These are phyloP conservation scores for Hylaea fasciaria DNA, from an alignment of 2,888 invertebrate species.

Conservation along the genomic window DNA sequence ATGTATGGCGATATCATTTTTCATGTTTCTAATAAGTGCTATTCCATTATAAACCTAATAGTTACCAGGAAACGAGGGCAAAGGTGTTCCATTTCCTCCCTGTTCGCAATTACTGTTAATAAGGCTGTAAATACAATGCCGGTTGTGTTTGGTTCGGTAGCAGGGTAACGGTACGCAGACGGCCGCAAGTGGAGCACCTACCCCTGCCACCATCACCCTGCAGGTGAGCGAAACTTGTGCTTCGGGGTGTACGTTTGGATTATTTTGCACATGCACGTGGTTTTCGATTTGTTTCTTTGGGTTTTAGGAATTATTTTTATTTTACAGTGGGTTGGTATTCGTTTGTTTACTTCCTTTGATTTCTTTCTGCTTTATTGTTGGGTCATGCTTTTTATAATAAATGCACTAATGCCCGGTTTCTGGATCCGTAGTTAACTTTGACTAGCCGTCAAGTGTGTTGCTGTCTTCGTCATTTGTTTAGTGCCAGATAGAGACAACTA, in stretches of 20 bases:
- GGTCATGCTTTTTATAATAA: too few relatives aligned
- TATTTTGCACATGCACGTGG: slow-evolving; percentile 6
- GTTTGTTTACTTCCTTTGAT: background rate
- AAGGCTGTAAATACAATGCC: slow-evolving; percentile 40
- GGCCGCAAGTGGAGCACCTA: slow-evolving; percentile 55
- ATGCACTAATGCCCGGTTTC: too few relatives aligned
- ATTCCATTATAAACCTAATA: too few relatives aligned
- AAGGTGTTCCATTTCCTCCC: too few relatives aligned
- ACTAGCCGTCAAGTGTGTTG: too few relatives aligned
- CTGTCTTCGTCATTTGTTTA: too few relatives aligned
- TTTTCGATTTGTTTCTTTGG: slow-evolving; percentile 3
- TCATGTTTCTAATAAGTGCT: too few relatives aligned
- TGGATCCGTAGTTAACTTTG: too few relatives aligned
- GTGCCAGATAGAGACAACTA: too few relatives aligned
- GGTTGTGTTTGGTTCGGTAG: slow-evolving; percentile 65
- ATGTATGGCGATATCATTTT: too few relatives aligned
- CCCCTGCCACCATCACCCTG: slow-evolving; percentile 76
- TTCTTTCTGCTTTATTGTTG: background rate
- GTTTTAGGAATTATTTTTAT: background rate
- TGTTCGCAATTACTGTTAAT: background rate
- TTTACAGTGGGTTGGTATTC: background rate
- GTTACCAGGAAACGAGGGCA: too few relatives aligned
- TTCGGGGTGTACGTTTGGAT: slow-evolving; percentile 27
- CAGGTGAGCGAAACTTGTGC: slow-evolving; percentile 64
- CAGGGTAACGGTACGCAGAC: slow-evolving; percentile 65